These are phyloP conservation scores for Hofmannophila pseudospretella DNA, from an alignment of 2,888 invertebrate species.

Conservation along the genomic window DNA sequence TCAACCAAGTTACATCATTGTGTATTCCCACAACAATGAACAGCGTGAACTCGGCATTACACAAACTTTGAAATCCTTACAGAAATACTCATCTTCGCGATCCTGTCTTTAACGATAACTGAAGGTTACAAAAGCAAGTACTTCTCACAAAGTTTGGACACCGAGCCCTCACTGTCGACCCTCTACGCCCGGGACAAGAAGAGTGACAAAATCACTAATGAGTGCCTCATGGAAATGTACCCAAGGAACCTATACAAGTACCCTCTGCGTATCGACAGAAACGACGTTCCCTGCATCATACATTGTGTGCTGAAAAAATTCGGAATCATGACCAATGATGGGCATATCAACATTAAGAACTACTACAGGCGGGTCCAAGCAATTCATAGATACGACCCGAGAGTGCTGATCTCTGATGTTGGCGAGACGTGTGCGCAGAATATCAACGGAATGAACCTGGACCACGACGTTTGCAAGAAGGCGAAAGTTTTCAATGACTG, in stretches of 20 bases:
- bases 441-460: constrained; percentile 64
- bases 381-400: constrained; percentile 64
- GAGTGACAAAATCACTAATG: constrained; percentile 56
- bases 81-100: constrained; percentile 43
- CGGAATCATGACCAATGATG: constrained; percentile 67
- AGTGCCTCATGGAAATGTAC: constrained; percentile 65
- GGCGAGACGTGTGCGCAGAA: constrained; percentile 67
- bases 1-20: no score
- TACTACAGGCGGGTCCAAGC: constrained; percentile 64
- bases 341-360: constrained; percentile 59
- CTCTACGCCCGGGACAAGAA: constrained; percentile 60
- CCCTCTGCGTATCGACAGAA: constrained; percentile 56
- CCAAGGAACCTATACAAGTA: constrained; percentile 63
- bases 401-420: constrained; percentile 67
- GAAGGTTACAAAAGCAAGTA: constrained; percentile 44
- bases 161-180: constrained; percentile 58
- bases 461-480: constrained; percentile 67
- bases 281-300: constrained; percentile 66
- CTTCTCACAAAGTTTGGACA: constrained; percentile 54
- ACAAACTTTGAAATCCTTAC: constrained; percentile 32
- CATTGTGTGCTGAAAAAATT: constrained; percentile 70
- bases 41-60: no score
- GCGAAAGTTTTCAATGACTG: constrained; percentile 71
- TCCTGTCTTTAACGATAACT: constrained; percentile 34
- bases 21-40: no score